Base-by-base conservation (phyloP, 2,113 vertebrate species). In the Eulemur rufifrons region DNA sequence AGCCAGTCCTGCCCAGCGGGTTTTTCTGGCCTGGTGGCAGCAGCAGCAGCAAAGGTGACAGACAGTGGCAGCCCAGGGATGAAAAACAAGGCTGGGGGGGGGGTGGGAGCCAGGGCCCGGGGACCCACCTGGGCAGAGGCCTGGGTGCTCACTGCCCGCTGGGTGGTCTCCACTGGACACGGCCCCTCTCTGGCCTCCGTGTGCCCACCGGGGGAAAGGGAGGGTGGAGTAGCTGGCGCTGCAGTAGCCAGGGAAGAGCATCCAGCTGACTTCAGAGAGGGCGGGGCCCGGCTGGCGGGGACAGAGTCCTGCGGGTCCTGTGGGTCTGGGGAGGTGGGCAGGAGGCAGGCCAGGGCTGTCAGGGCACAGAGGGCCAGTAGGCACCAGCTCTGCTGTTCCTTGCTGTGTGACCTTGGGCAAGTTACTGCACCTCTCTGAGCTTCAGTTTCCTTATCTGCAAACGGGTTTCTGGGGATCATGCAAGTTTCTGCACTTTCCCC, bases 21-120 rank as follows among this genome's bases (percentile, higher is more conserved):
- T 97, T 97, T 95, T 95, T 97, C 97, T 96, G 66, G 97, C 77
- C 82, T 54, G 50, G 76, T 50, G 37, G 84, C 5, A 0, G 82
- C 27, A 73, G 37, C 23, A 27, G 69, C 56, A 80, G 86, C 91
- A 68, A 25, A 93, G 89, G 93, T 86, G 85, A 95, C 61, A 34
- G 85, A 95, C 61, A 34, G 13, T 29, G 42, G 81, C 50, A 39
- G 90, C 18, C 34, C 18, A 37, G 74, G n/a, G 78, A 77, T 59
- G 83, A 39, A 82, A 76, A 50, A 54, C 42, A 37, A 91, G 94
- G 27, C 32, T 25, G 34, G 64, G 61, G 87, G 4, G 18, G 13
- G 39, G 34, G 39, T 32, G 61, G 94, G 50, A 37, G 54, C 56
- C 21, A 37, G 66, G 63, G 61, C 45, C 37, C 5, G 2, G 29